Percentiles rank a stretch among this genome's conserved stretches.
phyloP scores from a whole-genome alignment of 1,140 invertebrate genomes.

The Hermatobates lingyangjiaoensis region DNA sequence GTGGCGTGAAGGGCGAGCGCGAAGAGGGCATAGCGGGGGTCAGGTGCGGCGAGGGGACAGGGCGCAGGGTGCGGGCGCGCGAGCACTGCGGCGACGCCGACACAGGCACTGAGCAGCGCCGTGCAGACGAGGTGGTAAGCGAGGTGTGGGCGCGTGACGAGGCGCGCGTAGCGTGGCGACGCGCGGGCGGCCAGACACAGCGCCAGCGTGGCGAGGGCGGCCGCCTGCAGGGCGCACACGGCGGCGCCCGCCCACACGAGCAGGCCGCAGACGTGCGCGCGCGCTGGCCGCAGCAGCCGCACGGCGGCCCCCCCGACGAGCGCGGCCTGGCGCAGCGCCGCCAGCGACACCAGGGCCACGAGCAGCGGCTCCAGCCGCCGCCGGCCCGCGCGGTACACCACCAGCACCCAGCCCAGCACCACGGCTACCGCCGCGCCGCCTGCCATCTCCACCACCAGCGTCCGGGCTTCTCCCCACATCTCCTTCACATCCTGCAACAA shows the following conservation, averaged over 20 bases:
- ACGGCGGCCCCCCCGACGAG: slow-evolving; percentile 28
- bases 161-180: slow-evolving; percentile 28
- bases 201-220: slow-evolving; percentile 25
- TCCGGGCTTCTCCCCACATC: slow-evolving; percentile 28
- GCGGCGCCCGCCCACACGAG: slow-evolving; percentile 30
- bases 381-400: slow-evolving; percentile 33
- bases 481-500: slow-evolving; percentile 6
- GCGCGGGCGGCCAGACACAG: slow-evolving; percentile 26
- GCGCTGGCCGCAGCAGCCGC: slow-evolving; percentile 28
- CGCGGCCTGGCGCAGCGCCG: slow-evolving; percentile 28
- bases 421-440: slow-evolving; percentile 30
- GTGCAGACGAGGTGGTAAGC: slow-evolving; percentile 32
- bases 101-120: slow-evolving; percentile 28
- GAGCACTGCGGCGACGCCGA: slow-evolving; percentile 27
- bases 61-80: slow-evolving; percentile 20
- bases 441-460: slow-evolving; percentile 31
- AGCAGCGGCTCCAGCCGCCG: slow-evolving; percentile 34
- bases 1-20: slow-evolving; percentile 28
- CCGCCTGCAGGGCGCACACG: slow-evolving; percentile 31
- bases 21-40: slow-evolving; percentile 27
- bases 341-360: slow-evolving; percentile 27
- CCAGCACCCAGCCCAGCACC: slow-evolving; percentile 27
- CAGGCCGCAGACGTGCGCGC: slow-evolving; percentile 27
- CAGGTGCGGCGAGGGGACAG: slow-evolving; percentile 10
- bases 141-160: slow-evolving; percentile 30